Percentiles rank a stretch among this genome's conserved stretches.
These are phyloP conservation scores for Xiphophorus maculatus DNA, from an alignment of 2,113 vertebrate genomes.

Conservation along the genomic window DNA sequence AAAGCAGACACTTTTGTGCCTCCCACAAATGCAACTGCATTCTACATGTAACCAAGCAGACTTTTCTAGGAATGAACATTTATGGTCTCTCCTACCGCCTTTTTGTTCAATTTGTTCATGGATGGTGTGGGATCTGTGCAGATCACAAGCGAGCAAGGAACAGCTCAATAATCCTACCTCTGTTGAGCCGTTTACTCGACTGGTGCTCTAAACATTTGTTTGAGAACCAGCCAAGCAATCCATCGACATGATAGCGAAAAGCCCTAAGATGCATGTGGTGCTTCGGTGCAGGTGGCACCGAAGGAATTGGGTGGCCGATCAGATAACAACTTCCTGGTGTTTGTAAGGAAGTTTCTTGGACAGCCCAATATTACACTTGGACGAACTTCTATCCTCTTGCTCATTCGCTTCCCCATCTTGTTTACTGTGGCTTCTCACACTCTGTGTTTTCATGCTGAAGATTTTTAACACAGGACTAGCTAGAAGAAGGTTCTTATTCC, in stretches of 20 bases:
- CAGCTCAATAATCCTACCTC: slow-evolving; percentile 15
- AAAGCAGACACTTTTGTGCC: background rate
- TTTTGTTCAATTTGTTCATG: slow-evolving; percentile 11
- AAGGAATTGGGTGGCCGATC: slow-evolving; percentile 76
- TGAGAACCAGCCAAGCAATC: slow-evolving; percentile 57
- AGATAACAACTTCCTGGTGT: slow-evolving; percentile 66
- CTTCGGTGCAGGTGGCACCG: slow-evolving; percentile 65
- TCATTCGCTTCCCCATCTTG: slow-evolving; percentile 14
- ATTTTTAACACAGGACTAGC: slow-evolving; percentile 18
- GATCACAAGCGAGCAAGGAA: slow-evolving; percentile 27
- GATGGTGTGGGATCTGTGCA: slow-evolving; percentile 15
- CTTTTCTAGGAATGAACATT: background rate
- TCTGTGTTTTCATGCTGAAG: slow-evolving; percentile 22
- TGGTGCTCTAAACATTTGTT: slow-evolving; percentile 45
- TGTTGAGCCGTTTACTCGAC: slow-evolving; percentile 30
- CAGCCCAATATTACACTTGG: slow-evolving; percentile 72
- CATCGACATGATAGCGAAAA: slow-evolving; percentile 46
- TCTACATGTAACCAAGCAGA: background rate
- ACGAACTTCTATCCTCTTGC: slow-evolving; percentile 42
- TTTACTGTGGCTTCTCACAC: slow-evolving; percentile 9
- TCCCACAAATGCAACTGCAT: background rate
- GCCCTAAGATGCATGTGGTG: slow-evolving; percentile 67
- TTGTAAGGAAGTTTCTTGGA: slow-evolving; percentile 73
- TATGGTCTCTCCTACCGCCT: background rate
- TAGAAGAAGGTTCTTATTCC: slow-evolving; percentile 19